These are phyloP conservation scores for Ceyx margarethae DNA, from an alignment of 2,113 vertebrate species.

Conservation along the genomic window DNA sequence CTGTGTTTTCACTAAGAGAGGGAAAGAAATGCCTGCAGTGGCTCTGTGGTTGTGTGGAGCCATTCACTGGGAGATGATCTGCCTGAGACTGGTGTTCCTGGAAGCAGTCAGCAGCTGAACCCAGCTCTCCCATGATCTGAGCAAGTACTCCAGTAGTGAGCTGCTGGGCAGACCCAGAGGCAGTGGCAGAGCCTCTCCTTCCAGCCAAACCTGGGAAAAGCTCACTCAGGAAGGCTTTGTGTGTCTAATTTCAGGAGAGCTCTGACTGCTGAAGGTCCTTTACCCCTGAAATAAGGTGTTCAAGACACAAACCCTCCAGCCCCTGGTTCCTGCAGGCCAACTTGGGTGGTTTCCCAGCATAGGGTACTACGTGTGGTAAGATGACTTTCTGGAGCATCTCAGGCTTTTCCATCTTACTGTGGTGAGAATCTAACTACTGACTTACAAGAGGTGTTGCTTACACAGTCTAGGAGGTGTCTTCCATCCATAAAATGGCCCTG, in stretches of 20 bases:
- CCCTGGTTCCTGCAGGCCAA: background rate
- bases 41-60: background rate
- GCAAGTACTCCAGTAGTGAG: background rate
- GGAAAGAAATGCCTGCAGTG: background rate
- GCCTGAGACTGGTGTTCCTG: background rate
- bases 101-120: background rate
- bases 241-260: background rate
- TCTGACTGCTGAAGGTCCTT: background rate
- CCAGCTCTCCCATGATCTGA: background rate
- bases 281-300: background rate
- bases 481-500: background rate
- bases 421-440: background rate
- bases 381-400: background rate
- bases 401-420: background rate
- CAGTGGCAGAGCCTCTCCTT: background rate
- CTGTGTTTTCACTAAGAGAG: background rate
- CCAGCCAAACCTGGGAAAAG: background rate
- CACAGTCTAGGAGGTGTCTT: background rate
- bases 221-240: background rate
- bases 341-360: background rate
- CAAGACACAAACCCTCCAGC: background rate
- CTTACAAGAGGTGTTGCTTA: background rate
- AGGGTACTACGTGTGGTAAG: background rate
- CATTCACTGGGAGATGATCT: background rate
- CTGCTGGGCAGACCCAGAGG: background rate